phyloP scores from a whole-genome alignment of 2,113 vertebrate species.

The Bos indicus region DNA sequence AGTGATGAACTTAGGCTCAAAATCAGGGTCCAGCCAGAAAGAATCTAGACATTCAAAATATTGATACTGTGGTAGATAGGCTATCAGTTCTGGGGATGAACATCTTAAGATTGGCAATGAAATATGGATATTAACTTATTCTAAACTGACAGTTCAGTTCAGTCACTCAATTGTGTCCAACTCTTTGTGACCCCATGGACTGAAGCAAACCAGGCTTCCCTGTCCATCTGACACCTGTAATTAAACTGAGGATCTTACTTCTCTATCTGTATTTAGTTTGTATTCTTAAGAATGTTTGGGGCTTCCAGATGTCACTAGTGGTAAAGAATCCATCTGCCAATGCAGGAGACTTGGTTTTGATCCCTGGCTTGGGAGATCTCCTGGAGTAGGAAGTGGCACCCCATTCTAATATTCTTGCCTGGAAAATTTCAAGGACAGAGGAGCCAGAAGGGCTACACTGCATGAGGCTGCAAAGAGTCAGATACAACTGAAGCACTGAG shows the following conservation, averaged over 20 bases:
- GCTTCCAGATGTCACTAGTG: not conserved
- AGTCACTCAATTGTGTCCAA: not conserved
- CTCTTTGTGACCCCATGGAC: not conserved
- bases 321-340: not conserved
- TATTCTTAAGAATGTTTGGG: not conserved
- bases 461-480: not conserved
- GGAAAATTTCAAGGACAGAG: not conserved
- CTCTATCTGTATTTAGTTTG: not conserved
- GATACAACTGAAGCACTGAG: not conserved
- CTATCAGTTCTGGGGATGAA: not conserved
- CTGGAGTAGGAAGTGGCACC: not conserved
- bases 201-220: not conserved
- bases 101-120: not conserved
- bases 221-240: not conserved
- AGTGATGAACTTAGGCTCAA: not conserved
- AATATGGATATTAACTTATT: not conserved
- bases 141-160: not conserved
- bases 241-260: not conserved
- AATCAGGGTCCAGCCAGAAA: not conserved
- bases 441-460: not conserved
- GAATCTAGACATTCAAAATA: not conserved
- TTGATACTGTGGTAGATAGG: not conserved
- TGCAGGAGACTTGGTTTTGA: not conserved
- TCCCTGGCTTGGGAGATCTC: not conserved
- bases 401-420: not conserved